Evolutionary conservation across 1,140 invertebrate genomes (phyloP).

Genomic region (Oppia nitens): DNA sequence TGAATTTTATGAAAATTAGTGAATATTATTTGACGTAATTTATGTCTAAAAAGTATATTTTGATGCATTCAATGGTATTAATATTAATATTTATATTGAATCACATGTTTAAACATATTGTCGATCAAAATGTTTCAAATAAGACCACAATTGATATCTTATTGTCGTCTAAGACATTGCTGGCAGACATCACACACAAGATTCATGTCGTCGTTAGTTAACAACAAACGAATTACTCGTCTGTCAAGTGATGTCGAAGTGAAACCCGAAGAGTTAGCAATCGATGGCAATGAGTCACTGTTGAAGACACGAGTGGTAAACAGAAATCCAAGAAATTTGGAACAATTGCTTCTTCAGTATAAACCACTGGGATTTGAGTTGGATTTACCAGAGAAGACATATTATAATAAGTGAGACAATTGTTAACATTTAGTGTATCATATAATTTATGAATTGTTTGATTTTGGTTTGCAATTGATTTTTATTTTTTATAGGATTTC

Average conservation of each 20-base stretch:
- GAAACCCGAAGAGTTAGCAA: not conserved
- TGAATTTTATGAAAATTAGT: no score
- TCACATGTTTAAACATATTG: no score
- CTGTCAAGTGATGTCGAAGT: slow-evolving; percentile 13
- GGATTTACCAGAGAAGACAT: not conserved
- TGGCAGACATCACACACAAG: no score
- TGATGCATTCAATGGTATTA: no score
- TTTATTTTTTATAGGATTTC: slow-evolving; percentile 11
- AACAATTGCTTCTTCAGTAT: slow-evolving; percentile 10
- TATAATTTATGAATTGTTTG: not conserved
- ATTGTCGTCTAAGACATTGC: no score
- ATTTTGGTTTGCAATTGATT: not conserved
- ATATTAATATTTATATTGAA: no score
- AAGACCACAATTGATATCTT: no score
- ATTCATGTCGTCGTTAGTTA: no score
- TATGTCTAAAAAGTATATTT: no score
- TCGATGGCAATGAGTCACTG: slow-evolving; percentile 9
- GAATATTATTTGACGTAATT: no score
- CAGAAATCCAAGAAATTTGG: slow-evolving; percentile 18
- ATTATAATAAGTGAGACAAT: slow-evolving; percentile 14
- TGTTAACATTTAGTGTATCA: not conserved
- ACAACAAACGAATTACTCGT: slow-evolving; percentile 16
- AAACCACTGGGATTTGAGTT: slow-evolving; percentile 17
- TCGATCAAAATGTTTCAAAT: no score
- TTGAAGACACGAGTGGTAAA: slow-evolving; percentile 2